Base-by-base conservation (phyloP, 2,797 vertebrate species). In the Pithecia hirsuta region DNA sequence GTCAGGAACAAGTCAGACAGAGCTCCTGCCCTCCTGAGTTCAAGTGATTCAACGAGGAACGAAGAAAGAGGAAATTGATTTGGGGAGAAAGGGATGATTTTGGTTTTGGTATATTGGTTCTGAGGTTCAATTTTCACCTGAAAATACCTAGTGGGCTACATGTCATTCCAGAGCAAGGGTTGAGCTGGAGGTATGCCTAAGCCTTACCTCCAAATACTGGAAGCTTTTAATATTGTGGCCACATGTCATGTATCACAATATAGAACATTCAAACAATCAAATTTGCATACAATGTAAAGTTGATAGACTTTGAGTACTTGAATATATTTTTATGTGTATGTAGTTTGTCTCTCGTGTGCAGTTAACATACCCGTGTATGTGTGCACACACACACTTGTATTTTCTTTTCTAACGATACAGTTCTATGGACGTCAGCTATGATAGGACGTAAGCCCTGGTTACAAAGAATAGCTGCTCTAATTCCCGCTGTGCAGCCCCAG, bases 121-220 rank as follows among this genome's bases (percentile, higher is more conserved):
- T 28, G 61, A 92, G 61, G 30, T 76, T 93, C 30, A 36, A 13
- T 89, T 86, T 95, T 95, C n/a, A 48, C 88, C 89, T 36, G 79
- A 89, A 95, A 92, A 94, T 57, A 30, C 50, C 30, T 86, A 30
- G 46, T 92, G 48, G 52, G 55, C 39, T 90, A 20, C 44, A 26
- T 84, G 30, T 74, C 70, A 46, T 84, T 95, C 64, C 46, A 30
- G 50, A 96, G 72, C 50, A 91, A 94, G 41, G 46, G n/a, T 46
- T 33, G 78, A 90, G 41, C n/a, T 48, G 36, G 22, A 76, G 33
- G 41, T 80, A 46, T 86, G n/a, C n/a, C 46, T 97, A 88, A 96
- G 61, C 81, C 44, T 59, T 41, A 48, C 19, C 61, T 67, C 15
- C 39, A 50, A 80, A 14, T 30, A 36, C 52, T 76, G 46, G 22